These are phyloP conservation scores for Orestias chungarensis DNA, from an alignment of 2,797 vertebrate species.

Conservation along the genomic window DNA sequence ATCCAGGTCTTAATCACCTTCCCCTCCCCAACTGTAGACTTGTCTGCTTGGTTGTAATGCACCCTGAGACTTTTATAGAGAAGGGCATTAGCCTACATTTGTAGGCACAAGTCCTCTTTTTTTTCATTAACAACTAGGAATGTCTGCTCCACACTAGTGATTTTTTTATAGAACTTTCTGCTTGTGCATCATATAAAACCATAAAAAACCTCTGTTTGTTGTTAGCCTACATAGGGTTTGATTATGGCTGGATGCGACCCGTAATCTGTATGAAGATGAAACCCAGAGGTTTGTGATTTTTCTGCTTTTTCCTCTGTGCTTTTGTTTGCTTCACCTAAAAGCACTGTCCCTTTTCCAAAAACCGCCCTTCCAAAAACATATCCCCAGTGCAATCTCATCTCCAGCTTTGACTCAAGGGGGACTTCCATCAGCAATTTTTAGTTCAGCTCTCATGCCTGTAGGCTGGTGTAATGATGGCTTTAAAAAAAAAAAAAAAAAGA, in stretches of 20 bases:
- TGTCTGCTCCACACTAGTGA: conserved; percentile 69
- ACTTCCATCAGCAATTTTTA: conserved; percentile 64
- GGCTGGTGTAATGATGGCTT: conserved; percentile 66
- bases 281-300: conserved; percentile 35
- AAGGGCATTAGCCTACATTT: conserved; percentile 75
- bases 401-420: conserved; percentile 54
- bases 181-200: conserved; percentile 40
- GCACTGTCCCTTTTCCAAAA: conserved; percentile 3
- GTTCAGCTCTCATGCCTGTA: conserved; percentile 61
- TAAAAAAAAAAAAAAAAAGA: conserved; percentile 39
- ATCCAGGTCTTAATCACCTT: conserved; percentile 52
- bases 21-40: conserved; percentile 19
- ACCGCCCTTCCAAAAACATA: conserved; percentile 1
- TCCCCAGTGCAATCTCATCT: conserved; percentile 53
- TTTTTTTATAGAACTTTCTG: conserved; percentile 56
- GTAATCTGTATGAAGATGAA: conserved; percentile 63
- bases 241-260: conserved; percentile 42
- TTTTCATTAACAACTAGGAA: conserved; percentile 66
- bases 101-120: conserved; percentile 59
- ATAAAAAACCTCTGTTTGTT: conserved; percentile 27
- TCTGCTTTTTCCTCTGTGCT: conserved; percentile 31
- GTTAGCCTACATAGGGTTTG: conserved; percentile 48
- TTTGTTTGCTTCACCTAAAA: conserved; percentile 38
- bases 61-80: conserved; percentile 66
- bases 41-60: conserved; percentile 61